phyloP scores from a whole-genome alignment of 2,888 invertebrate genomes.

The Hetaerina titia region DNA sequence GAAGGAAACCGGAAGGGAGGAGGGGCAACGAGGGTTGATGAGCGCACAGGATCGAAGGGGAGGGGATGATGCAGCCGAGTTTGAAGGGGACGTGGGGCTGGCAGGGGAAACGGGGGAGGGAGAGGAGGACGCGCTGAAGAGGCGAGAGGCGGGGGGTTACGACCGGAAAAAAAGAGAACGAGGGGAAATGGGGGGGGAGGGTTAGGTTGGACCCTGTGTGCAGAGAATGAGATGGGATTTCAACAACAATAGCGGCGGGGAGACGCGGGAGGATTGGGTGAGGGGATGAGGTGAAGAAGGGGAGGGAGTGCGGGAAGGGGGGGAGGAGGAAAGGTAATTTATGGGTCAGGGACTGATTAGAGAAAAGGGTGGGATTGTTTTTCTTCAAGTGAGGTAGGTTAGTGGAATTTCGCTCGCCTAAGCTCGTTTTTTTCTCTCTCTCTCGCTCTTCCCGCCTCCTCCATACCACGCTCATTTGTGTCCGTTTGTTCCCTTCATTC shows the following conservation, averaged over 20 bases:
- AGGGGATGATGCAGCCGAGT: not conserved
- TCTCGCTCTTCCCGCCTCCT: not conserved
- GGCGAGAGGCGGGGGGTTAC: not conserved
- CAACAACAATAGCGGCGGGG: not conserved
- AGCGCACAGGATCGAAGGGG: not conserved
- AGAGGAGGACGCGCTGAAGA: not conserved
- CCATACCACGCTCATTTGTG: not conserved
- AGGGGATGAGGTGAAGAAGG: not conserved
- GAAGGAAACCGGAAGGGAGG: not conserved
- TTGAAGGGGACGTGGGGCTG: not conserved
- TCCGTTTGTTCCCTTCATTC: slow-evolving; percentile 6
- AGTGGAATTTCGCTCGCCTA: slow-evolving; percentile 32
- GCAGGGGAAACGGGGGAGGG: not conserved
- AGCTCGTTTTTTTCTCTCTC: not conserved
- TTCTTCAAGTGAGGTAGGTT: slow-evolving; percentile 40
- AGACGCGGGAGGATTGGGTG: not conserved
- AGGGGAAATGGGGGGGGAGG: not conserved
- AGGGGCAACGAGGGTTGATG: not conserved
- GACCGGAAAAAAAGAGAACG: no score
- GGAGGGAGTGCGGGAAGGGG: not conserved
- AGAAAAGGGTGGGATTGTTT: slow-evolving; percentile 56
- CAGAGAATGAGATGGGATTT: not conserved
- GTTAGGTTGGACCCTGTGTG: not conserved
- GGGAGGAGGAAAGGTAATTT: slow-evolving; percentile 48
- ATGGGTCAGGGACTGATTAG: slow-evolving; percentile 62